Conservation (phyloP, 2,888 invertebrate species). For the Odontocerum albicorne region DNA sequence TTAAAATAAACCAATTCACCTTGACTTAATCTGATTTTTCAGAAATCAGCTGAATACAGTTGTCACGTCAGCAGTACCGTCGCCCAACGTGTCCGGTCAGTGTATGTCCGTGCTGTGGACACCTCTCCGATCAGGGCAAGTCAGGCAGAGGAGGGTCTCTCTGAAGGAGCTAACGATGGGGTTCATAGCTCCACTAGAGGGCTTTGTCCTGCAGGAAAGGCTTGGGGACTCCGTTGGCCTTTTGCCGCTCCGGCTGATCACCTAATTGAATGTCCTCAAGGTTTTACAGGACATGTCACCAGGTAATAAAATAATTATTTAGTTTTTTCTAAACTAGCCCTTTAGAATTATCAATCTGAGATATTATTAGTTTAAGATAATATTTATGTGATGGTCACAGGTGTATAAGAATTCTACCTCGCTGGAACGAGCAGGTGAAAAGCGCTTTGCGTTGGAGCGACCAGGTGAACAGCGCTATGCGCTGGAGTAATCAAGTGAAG, state of each 20-base stretch:
- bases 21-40: no score
- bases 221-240: constrained; percentile 34
- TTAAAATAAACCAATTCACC: no score
- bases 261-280: constrained; percentile 32
- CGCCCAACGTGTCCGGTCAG: constrained; percentile 53
- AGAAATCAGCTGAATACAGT: constrained; percentile 78
- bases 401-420: no score
- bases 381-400: background rate
- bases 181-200: constrained; percentile 66
- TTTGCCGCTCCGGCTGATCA: constrained; percentile 33
- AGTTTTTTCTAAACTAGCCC: background rate
- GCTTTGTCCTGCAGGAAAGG: constrained; percentile 53
- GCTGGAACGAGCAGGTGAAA: no score
- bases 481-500: no score
- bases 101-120: constrained; percentile 65
- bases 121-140: constrained; percentile 59
- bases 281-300: constrained; percentile 30
- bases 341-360: background rate
- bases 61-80: constrained; percentile 67
- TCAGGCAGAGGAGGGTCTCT: constrained; percentile 59
- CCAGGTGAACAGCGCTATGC: no score
- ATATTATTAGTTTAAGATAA: background rate
- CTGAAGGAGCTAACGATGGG: constrained; percentile 57
- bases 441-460: no score
- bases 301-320: constrained; percentile 32